Evolutionary conservation across 2,797 vertebrate species (phyloP).

Genomic region (Lithobates sylvaticus): DNA sequence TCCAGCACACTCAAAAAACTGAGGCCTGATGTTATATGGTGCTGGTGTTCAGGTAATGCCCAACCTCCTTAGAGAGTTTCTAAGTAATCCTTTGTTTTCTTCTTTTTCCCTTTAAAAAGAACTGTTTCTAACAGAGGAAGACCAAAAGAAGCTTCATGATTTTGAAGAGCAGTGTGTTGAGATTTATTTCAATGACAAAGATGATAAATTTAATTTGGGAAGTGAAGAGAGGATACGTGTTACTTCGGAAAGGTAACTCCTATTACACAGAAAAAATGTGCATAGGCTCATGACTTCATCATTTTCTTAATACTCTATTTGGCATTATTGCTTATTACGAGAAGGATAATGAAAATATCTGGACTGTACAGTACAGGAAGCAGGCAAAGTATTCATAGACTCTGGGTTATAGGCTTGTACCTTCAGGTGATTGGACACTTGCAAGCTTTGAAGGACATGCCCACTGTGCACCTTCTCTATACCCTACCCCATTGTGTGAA

Average conservation of each 20-base stretch:
- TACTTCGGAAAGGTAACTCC: slow-evolving; percentile 91
- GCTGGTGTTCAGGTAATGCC: neutral
- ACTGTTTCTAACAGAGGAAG: slow-evolving; percentile 96
- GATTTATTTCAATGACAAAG: slow-evolving; percentile 97
- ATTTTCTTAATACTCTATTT: no score
- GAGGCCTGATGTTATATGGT: neutral
- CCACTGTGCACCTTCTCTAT: no score
- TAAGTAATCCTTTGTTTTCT: slow-evolving; percentile 19
- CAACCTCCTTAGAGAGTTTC: neutral
- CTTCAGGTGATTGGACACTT: no score
- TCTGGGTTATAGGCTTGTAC: no score
- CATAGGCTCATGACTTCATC: no score
- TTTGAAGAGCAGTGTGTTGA: slow-evolving; percentile 99
- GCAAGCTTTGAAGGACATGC: no score
- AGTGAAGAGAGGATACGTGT: slow-evolving; percentile 96
- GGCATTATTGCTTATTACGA: no score
- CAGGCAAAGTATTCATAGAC: no score
- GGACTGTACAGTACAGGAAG: no score
- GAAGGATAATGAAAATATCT: no score
- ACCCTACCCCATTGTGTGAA: no score
- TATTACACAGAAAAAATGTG: neutral
- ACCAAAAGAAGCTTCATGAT: slow-evolving; percentile 99
- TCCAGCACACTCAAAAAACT: no score
- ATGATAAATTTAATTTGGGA: slow-evolving; percentile 95
- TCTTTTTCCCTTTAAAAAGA: slow-evolving; percentile 69